Conservation (phyloP, 1,140 invertebrate species). For the Pissodes strobi region DNA sequence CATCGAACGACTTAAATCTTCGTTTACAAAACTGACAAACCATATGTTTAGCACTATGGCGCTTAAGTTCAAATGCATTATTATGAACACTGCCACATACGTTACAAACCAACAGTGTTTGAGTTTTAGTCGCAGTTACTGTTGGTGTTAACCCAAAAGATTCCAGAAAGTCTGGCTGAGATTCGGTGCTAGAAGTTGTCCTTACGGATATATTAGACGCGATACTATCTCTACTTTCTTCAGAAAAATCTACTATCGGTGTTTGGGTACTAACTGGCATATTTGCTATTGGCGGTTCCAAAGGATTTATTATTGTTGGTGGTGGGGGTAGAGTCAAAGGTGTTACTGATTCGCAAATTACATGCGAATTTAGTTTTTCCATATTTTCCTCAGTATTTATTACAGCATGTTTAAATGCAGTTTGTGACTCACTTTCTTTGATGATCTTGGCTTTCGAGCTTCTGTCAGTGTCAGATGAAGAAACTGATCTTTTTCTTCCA, state of each 20-base stretch:
- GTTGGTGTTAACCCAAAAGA: constrained; percentile 8
- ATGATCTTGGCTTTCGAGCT: neutral
- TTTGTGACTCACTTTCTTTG: neutral
- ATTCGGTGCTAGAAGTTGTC: neutral
- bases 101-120: constrained; percentile 20
- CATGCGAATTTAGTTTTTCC: too few relatives aligned
- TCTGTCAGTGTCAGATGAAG: neutral
- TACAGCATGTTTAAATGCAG: too few relatives aligned
- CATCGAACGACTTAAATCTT: constrained; percentile 28
- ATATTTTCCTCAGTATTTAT: too few relatives aligned
- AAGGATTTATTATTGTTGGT: neutral
- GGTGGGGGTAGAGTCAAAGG: too few relatives aligned
- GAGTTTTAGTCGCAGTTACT: constrained; percentile 22
- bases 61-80: constrained; percentile 27
- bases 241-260: neutral
- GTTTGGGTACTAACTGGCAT: neutral
- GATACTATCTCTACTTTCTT: neutral
- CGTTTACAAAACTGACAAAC: constrained; percentile 40
- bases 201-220: neutral
- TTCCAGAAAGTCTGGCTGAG: neutral
- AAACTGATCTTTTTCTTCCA: neutral
- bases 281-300: neutral
- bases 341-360: too few relatives aligned
- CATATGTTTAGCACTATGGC: constrained; percentile 32
- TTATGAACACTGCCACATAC: constrained; percentile 23